Evolutionary conservation across 2,888 invertebrate species (phyloP), one percentile per base, ranked within the genome.

Genomic region (Eupithecia abbreviata): DNA sequence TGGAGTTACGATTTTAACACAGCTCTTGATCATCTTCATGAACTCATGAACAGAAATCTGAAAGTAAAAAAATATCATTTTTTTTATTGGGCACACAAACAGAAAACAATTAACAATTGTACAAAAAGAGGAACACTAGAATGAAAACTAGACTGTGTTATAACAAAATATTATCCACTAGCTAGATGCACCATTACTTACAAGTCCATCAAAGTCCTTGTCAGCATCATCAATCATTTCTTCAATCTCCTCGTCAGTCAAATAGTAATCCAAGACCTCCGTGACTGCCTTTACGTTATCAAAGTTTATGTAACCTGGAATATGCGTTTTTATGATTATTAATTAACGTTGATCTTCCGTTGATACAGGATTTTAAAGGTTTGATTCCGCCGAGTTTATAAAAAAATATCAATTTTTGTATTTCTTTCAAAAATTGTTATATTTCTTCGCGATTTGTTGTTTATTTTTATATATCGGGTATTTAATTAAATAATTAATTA

Each of bases 161-260:
- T 30, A 30, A 51, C 6, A 58, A 58, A 58, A 9, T 58, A 58
- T 18, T 58, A 18, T 58, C 3, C 7, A 58, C 18, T 6, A 4
- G 0, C 7, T 55, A 7, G 6, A 9, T 58, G 58, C 9, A 18
- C 18, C 18, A 1, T 18, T 30, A 72, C 91, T 86, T 86, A 95
- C 95, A 80, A 85, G 83, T 18, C 92, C 90, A 83, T 95, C 94
- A 55, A 88, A 90, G 79, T 95, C 92, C 80, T 91, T 93, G 80
- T 95, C 95, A 12, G 94, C 94, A 71, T 94, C 94, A 72, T 94
- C 93, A 4, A 95, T 88, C 95, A 95, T 95, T 83, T 95, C 95
- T 55, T 93, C 91, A 51, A 95, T 93, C 86, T 95, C 93, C 85
- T 95, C 93, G 81, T 95, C 95, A 9, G 93, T 90, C 41, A 95